Base-by-base conservation (phyloP, 2,113 vertebrate genomes). In the Caracal caracal region DNA sequence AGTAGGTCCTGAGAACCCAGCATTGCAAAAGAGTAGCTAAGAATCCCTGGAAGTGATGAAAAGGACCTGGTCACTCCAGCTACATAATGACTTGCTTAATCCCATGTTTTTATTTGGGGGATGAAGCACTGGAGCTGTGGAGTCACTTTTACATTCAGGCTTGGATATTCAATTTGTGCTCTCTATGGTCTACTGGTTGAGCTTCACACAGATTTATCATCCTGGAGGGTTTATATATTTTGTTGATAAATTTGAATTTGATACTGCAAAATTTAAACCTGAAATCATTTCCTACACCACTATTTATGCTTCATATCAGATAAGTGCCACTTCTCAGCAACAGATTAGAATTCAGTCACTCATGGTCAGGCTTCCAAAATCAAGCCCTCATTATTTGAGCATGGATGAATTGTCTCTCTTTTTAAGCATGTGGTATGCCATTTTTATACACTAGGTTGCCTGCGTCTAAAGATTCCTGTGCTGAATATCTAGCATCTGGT, bases 211-310 rank as follows among this genome's bases (percentile, higher is more conserved):
- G 61, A 40, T 53, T 88, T 84, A 93, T 95, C 65, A 56, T 90
- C 82, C 40, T 37, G 49, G 35, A 53, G 40, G 87, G 35, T 88
- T 97, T 95, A 68, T 89, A 76, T 66, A 82, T 86, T 93, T 94
- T 92, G 83, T 53, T 88, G 86, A 94, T 76, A 56, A 81, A 88
- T 91, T 59, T 94, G 51, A 93, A 94, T 93, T 95, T 80, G 83
- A 89, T 66, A 70, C 51, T 66, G 16, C 20, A 53, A 91, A 95
- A 87, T 65, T 56, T 92, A 80, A 95, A 90, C 63, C 76, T 90
- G 35, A 96, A 95, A 89, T 95, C 30, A 88, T 73, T 96, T 78
- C 79, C 61, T 83, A 10, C 76, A 59, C 49, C 16, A n/a, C 71
- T 79, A 47, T 66, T 88, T 84, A 51, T 24, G 12, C 47, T 71